phyloP scores from a whole-genome alignment of 64 coral and sea anemone species.

The Catalaphyllia jardinei region DNA sequence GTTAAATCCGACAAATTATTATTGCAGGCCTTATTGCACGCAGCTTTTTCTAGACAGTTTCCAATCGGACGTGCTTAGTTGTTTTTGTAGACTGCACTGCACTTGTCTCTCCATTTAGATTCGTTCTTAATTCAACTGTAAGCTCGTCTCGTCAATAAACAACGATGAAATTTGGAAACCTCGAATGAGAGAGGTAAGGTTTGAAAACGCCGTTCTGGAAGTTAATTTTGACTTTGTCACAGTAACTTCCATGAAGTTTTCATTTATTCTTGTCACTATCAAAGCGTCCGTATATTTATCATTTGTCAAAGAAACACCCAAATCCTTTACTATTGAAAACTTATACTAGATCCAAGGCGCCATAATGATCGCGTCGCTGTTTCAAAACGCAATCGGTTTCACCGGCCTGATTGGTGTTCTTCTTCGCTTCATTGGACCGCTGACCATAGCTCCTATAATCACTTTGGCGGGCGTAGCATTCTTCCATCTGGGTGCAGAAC shows the following conservation, averaged over 20 bases:
- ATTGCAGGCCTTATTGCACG: too few species aligned
- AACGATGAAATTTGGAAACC: constrained; percentile 1
- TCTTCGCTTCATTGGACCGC: background rate
- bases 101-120: too few species aligned
- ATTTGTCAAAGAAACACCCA: too few species aligned
- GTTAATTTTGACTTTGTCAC: too few species aligned
- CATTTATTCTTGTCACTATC: too few species aligned
- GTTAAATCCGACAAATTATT: too few species aligned
- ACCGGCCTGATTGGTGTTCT: constrained; percentile 80
- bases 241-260: too few species aligned
- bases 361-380: constrained; percentile 79
- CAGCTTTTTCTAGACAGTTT: too few species aligned
- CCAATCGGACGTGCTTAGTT: too few species aligned
- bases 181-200: constrained; percentile 26
- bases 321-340: too few species aligned
- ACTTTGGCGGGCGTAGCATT: constrained; percentile 69
- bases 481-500: constrained; percentile 51
- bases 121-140: background rate
- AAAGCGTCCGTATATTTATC: too few species aligned
- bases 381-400: constrained; percentile 73
- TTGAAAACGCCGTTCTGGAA: background rate
- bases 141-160: background rate
- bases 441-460: constrained; percentile 66
- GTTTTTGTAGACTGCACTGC: too few species aligned
- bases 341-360: constrained; percentile 77